Base-by-base conservation (phyloP, 2,888 invertebrate species). In the Lycophotia porphyrea region DNA sequence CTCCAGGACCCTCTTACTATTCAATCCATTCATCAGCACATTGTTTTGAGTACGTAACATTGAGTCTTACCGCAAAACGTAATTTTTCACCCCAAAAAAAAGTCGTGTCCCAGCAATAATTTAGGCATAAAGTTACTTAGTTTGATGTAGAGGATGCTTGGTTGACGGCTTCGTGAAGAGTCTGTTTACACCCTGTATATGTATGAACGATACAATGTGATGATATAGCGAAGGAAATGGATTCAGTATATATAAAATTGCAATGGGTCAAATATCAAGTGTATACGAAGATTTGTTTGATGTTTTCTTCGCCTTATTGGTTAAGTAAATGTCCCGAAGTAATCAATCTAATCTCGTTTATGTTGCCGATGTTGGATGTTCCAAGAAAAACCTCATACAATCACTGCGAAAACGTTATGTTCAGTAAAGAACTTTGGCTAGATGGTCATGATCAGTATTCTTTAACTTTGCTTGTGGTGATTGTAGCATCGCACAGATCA, bases 181-280 rank as follows among this genome's bases (percentile, higher is more conserved):
- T n/a, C n/a, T n/a, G n/a, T n/a, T n/a, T n/a, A n/a, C n/a, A n/a
- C n/a, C n/a, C n/a, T n/a, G n/a, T n/a, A n/a, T n/a, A n/a, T n/a
- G n/a, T n/a, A n/a, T n/a, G n/a, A n/a, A 70, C 74, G 74, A 74
- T 72, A 67, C 70, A 85, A 82, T 66, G 21, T 64, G 18, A 74
- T 68, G 42, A 74, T 60, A 52, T 63, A 69, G 67, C 58, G 60
- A 74, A 81, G 58, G 63, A 78, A 71, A 78, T 72, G 36, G 36
- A 60, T 31, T 44, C 34, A 42, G 13, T 7, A 66, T 49, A 72
- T 67, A 74, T 71, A 69, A 71, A 69, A 84, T 52, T 61, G 24
- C 44, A 61, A 68, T 18, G 5, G 15, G n/a, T 15, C 31, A 44
- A 82, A 61, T 68, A 31, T 31, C 21, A 66, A 67, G 42, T 27